These are phyloP conservation scores for Cololabis saira DNA, from an alignment of 2,113 vertebrate species.

Conservation along the genomic window DNA sequence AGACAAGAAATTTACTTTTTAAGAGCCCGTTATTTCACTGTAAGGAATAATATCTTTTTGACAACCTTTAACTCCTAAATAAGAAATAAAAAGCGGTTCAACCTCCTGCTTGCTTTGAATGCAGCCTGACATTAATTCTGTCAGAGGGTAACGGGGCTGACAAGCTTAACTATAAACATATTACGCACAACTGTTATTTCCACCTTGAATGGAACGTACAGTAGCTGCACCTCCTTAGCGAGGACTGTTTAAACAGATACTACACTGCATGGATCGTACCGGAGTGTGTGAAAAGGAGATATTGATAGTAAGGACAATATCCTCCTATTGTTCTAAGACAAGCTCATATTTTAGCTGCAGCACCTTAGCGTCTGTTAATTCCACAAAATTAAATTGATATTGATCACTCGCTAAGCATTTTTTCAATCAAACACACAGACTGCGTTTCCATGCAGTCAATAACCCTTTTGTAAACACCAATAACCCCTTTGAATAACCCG, in stretches of 20 bases:
- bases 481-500: no score
- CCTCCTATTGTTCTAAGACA: slow-evolving; percentile 71
- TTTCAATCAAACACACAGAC: no score
- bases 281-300: slow-evolving; percentile 28
- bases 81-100: slow-evolving; percentile 17
- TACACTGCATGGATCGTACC: slow-evolving; percentile 14
- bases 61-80: slow-evolving; percentile 36
- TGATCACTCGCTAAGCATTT: no score
- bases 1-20: neutral
- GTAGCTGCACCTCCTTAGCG: slow-evolving; percentile 41
- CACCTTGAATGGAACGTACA: slow-evolving; percentile 68
- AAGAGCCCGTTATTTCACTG: neutral
- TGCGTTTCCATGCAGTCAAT: no score
- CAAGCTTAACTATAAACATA: slow-evolving; percentile 70
- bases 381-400: neutral
- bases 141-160: slow-evolving; percentile 59
- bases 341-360: slow-evolving; percentile 8
- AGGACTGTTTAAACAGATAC: slow-evolving; percentile 61
- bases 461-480: no score
- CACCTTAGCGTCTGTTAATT: slow-evolving; percentile 26
- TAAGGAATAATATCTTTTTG: slow-evolving; percentile 16
- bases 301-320: slow-evolving; percentile 64
- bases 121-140: slow-evolving; percentile 62
- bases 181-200: slow-evolving; percentile 76
- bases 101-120: slow-evolving; percentile 34